These are phyloP conservation scores for Smutsia temminckii DNA, from an alignment of 2,797 vertebrate species.

Conservation along the genomic window DNA sequence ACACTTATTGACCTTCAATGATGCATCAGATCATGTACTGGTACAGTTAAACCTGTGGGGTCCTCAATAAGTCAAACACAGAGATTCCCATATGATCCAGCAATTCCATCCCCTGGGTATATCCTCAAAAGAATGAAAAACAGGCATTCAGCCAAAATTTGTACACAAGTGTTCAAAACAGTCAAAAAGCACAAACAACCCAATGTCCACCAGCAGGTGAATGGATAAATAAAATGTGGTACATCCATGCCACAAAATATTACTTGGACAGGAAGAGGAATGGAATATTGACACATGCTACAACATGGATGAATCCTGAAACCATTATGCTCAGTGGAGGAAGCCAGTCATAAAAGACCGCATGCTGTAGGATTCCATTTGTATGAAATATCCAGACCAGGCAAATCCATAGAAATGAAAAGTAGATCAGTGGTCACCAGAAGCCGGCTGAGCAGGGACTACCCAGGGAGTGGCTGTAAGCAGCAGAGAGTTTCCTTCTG, in stretches of 20 bases:
- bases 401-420: not conserved
- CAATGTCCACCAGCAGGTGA: not conserved
- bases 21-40: not conserved
- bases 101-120: too few relatives aligned
- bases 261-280: not conserved
- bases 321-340: rapidly evolving
- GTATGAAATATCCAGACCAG: not conserved
- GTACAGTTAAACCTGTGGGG: not conserved
- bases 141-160: not conserved
- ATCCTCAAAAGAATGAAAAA: not conserved
- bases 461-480: not conserved
- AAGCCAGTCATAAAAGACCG: not conserved
- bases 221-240: not conserved
- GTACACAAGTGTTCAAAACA: not conserved
- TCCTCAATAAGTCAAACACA: not conserved
- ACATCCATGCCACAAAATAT: not conserved
- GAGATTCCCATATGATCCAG: not conserved
- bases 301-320: not conserved
- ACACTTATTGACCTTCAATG: not conserved
- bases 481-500: not conserved
- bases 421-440: not conserved
- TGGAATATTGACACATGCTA: rapidly evolving
- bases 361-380: too few relatives aligned
- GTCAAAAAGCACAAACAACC: not conserved
- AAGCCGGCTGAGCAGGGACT: not conserved